These are phyloP conservation scores for Chauna torquata DNA, from an alignment of 2,113 vertebrate species.

Conservation along the genomic window DNA sequence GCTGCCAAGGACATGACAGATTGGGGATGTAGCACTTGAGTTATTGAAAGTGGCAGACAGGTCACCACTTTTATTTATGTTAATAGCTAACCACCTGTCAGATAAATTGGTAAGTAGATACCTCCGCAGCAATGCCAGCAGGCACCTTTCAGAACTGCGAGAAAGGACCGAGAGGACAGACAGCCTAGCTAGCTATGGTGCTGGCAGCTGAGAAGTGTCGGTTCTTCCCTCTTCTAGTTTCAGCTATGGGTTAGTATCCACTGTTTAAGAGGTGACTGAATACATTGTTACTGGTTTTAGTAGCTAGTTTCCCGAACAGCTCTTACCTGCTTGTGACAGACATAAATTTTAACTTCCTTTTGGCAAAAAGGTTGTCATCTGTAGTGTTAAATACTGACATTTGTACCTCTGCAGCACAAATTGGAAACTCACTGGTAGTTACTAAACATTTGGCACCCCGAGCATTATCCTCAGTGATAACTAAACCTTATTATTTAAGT, in stretches of 20 bases:
- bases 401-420: neutral
- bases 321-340: neutral
- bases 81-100: conserved; percentile 66
- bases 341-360: neutral
- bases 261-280: neutral
- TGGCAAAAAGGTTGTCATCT: neutral
- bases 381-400: neutral
- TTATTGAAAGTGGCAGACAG: conserved; percentile 65
- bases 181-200: neutral
- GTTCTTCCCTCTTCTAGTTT: neutral
- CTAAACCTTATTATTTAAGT: neutral
- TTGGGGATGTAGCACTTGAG: conserved; percentile 38
- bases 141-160: neutral
- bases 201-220: neutral
- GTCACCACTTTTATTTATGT: conserved; percentile 62
- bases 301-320: neutral
- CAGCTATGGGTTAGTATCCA: neutral
- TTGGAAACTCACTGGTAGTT: neutral
- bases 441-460: neutral
- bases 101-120: conserved; percentile 29
- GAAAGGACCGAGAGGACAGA: conserved; percentile 11
- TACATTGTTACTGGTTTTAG: neutral
- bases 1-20: conserved; percentile 65
- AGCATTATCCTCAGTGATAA: neutral
- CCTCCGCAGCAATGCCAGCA: conserved; percentile 34